phyloP scores from a whole-genome alignment of 2,113 vertebrate species.

The Ammodytes marinus region DNA sequence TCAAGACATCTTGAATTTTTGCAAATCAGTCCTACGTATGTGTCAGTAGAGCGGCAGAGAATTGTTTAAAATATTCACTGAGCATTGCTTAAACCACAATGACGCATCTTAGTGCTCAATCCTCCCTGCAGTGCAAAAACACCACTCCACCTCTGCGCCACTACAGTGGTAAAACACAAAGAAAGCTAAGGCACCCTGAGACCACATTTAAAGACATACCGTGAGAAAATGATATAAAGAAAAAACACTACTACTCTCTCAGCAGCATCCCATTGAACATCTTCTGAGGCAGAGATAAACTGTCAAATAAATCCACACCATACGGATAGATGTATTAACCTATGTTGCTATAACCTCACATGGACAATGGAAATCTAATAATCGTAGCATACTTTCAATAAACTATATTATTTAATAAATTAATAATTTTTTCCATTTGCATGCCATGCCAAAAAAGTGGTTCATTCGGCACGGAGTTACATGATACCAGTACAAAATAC shows the following conservation, averaged over 20 bases:
- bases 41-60: neutral
- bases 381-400: too few species aligned
- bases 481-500: too few species aligned
- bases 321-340: neutral
- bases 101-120: constrained; percentile 14
- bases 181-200: neutral
- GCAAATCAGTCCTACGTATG: neutral
- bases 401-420: too few species aligned
- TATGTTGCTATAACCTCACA: neutral
- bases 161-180: neutral
- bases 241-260: neutral
- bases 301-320: neutral
- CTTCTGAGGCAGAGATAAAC: neutral
- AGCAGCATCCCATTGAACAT: neutral
- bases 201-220: neutral
- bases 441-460: too few species aligned
- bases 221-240: neutral
- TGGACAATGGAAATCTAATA: neutral
- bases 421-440: too few species aligned
- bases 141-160: neutral
- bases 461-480: too few species aligned
- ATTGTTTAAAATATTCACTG: constrained; percentile 20
- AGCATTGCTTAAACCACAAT: constrained; percentile 15
- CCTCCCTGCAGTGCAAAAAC: neutral
- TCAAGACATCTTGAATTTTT: neutral